Conservation (phyloP, 2,888 invertebrate genomes). For the Nomada hirtipes region DNA sequence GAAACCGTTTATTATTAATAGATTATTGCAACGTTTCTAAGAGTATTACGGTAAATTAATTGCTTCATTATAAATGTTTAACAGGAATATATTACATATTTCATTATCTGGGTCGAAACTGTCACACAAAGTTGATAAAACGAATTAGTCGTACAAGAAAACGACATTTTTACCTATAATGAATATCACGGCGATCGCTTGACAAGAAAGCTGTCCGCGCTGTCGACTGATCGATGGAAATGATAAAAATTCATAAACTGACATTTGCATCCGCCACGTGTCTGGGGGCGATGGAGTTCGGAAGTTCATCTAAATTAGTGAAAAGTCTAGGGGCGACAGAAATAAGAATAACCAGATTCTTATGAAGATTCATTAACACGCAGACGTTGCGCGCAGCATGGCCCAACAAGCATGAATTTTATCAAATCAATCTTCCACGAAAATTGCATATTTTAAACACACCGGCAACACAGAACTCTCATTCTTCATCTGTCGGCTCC, state of each 20-base stretch:
- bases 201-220: not conserved
- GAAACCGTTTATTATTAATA: conserved; percentile 13
- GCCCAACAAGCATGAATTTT: not conserved
- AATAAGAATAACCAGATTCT: conserved; percentile 20
- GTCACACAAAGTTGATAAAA: not conserved
- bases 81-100: too few species aligned
- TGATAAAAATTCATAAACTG: conserved; percentile 37
- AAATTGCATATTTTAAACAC: conserved; percentile 38
- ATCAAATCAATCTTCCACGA: conserved; percentile 19
- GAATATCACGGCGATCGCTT: not conserved
- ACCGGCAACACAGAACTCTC: not conserved
- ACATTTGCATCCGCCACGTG: conserved; percentile 21
- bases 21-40: too few species aligned
- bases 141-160: not conserved
- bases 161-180: conserved; percentile 5
- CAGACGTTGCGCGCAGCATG: conserved; percentile 5
- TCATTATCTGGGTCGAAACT: too few species aligned
- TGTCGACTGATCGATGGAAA: not conserved
- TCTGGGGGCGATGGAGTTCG: not conserved
- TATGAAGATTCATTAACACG: conserved; percentile 22
- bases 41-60: too few species aligned
- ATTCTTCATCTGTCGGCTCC: not conserved
- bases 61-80: too few species aligned
- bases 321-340: not conserved
- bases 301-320: conserved; percentile 22